phyloP scores from a whole-genome alignment of 1,140 invertebrate species.

The Bombus huntii region DNA sequence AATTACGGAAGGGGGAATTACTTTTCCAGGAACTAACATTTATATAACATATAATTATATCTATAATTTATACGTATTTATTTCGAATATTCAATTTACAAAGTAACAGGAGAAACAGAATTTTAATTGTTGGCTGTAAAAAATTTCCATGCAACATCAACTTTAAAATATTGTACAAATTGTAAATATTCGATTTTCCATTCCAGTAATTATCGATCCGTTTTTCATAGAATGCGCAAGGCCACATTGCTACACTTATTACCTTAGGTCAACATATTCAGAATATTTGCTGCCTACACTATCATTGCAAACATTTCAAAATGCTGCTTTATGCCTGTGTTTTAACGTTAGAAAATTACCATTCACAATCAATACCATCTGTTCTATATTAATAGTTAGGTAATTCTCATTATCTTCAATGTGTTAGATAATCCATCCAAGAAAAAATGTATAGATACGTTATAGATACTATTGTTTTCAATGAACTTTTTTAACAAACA shows the following conservation, averaged over 20 bases:
- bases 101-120: neutral
- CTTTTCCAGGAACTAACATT: neutral
- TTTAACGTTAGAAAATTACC: neutral
- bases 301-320: neutral
- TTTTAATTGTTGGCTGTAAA: neutral
- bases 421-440: neutral
- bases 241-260: neutral
- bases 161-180: neutral
- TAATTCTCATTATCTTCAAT: neutral
- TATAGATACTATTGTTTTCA: neutral
- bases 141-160: neutral
- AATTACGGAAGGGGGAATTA: neutral
- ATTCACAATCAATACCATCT: neutral
- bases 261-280: neutral
- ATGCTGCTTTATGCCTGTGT: neutral
- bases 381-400: neutral
- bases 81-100: neutral
- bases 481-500: neutral
- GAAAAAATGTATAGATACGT: too few species aligned
- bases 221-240: slow-evolving; percentile 6
- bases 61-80: neutral
- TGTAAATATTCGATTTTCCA: slow-evolving; percentile 6
- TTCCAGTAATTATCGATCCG: slow-evolving; percentile 19
- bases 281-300: neutral
- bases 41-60: neutral